Evolutionary conservation across 2,888 invertebrate genomes (phyloP), one percentile per base, ranked within the genome.

Genomic region (Schrankia costaestrigalis): DNA sequence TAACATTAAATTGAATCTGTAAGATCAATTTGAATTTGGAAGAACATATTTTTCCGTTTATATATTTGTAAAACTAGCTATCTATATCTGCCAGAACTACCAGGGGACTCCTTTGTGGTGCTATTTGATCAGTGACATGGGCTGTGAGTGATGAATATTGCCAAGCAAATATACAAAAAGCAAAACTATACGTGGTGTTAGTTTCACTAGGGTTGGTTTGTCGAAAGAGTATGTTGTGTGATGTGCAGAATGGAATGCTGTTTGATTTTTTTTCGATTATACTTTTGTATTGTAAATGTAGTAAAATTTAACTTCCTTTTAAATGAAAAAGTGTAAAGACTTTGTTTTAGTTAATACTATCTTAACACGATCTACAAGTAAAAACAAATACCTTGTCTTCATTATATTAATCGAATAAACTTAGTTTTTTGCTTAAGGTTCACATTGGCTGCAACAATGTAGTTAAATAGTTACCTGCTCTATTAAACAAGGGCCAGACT

Each of bases 111-210:
- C 66, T 82, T 83, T 80, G 82, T 78, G 76, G 63, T 80, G 78
- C 71, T 84, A 86, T 87, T 87, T 85, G 84, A 81, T 77, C 83
- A 79, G 85, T 84, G 87, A 82, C 84, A 79, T 70, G 75, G 69
- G 72, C 74, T 61, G 83, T 86, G 87, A 87, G 82, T 83, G 87
- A 87, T 87, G 86, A 86, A 87, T 87, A 87, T 87, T 85, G 87
- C 80, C 77, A 75, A 62, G 82, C 83, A 87, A 87, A 87, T 87
- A 86, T 87, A 85, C 83, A 84, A 77, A 85, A 85, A 83, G 86
- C 84, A 84, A 80, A 86, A 87, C 87, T 87, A 85, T 78, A 67
- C 43, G 71, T 62, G 84, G 84, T 85, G 72, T 86, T 71, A 71
- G 79, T 87, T 87, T 77, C 87, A 84, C 76, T 77, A 61, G 82